Evolutionary conservation across 1,140 invertebrate genomes (phyloP), one percentile per base, ranked within the genome.

Genomic region (Atta cephalotes): DNA sequence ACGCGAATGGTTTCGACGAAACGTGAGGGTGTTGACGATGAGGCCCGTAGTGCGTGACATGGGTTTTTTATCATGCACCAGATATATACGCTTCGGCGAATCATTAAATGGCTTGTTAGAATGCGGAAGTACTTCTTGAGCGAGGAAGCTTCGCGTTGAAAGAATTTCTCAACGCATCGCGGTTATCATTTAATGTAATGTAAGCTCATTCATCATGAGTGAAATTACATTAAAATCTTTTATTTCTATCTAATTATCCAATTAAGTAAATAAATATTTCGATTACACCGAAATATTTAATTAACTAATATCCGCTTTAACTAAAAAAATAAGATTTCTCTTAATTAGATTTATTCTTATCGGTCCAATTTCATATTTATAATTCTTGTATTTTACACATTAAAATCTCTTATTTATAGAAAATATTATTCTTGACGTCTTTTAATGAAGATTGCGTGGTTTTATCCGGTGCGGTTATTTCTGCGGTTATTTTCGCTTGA

Each of bases 1-100:
- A 58, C 18, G 35, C 35, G 35, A 58, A 71, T 74, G 66, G 18
- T 82, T 60, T 72, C 14, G 51, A 58, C 39, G 79, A 16, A 25
- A 82, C 80, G 80, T 74, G 80, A 84, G 80, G 18, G 70, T 62
- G 14, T 76, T 76, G 12, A 5, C 28, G 70, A 84, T 9, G 80
- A 84, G 28, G 31, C 14, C 21, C 21, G 1, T 7, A 12, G 60
- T 10, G 31, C 80, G 80, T 84, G 80, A 84, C 56, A 49, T 25
- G 39, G 45, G 12, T 84, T 35, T 51, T 63, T 31, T 21, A 84
- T 51, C 31, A 45, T 56, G 63, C 45, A 14, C 31, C n/a, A 53
- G 10, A 51, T 31, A 45, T 45, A 45, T 45, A n/a, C 18, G 66
- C 53, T 31, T 62, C 56, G 80, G 9, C n/a, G 39, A 62, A 76